Conservation (phyloP, 2,888 invertebrate species). For the Serripes groenlandicus region DNA sequence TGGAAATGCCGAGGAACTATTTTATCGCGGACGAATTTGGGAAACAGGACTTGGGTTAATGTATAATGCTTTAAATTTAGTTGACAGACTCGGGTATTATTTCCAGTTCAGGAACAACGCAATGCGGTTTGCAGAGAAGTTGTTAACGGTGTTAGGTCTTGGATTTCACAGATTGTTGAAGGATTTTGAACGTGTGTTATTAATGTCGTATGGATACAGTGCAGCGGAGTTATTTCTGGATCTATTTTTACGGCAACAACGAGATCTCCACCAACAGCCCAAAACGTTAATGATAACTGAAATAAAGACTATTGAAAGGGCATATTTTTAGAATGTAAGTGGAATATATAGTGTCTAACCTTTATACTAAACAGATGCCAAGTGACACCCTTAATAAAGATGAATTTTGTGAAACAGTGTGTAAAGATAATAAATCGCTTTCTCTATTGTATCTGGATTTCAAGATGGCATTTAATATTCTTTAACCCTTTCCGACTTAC, state of each 20-base stretch:
- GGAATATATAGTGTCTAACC: not conserved
- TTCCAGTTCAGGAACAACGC: constrained; percentile 61
- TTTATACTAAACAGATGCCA: no score
- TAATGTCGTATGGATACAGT: constrained; percentile 62
- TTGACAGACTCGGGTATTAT: constrained; percentile 63
- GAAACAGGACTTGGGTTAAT: constrained; percentile 61
- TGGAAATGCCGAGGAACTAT: constrained; percentile 57
- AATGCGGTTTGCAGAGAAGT: constrained; percentile 59
- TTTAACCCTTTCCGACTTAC: no score
- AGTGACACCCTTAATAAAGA: no score
- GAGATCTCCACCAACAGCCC: constrained; percentile 26
- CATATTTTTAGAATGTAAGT: constrained; percentile 44
- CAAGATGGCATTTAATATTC: no score
- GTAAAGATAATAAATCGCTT: no score
- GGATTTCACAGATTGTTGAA: constrained; percentile 57
- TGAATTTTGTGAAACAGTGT: no score
- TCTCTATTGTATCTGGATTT: no score
- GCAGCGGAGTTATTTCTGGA: constrained; percentile 65
- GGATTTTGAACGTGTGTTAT: constrained; percentile 59
- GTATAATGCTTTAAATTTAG: constrained; percentile 63
- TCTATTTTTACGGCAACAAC: constrained; percentile 39
- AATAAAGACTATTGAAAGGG: constrained; percentile 55
- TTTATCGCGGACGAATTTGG: constrained; percentile 66
- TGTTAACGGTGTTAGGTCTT: constrained; percentile 59
- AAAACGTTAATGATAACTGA: constrained; percentile 47